Evolutionary conservation across 1,140 invertebrate genomes (phyloP).

Genomic region (Geopemphigus sp.): DNA sequence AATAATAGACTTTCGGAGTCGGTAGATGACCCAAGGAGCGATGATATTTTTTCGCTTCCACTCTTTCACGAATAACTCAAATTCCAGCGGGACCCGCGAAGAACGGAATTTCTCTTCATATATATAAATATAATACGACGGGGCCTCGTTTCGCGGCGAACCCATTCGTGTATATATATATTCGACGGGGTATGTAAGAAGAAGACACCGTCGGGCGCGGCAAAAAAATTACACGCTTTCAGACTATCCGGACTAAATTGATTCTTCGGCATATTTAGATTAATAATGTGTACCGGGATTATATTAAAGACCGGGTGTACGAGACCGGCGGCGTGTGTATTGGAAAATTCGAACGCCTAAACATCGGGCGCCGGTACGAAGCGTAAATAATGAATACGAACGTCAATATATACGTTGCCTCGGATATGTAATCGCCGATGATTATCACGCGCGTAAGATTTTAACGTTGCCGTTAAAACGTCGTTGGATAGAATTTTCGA

Average conservation of each 20-base stretch:
- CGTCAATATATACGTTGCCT: too few species aligned
- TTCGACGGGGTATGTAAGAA: neutral
- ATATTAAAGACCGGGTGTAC: too few species aligned
- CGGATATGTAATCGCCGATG: too few species aligned
- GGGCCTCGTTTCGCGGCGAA: neutral
- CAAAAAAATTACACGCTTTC: neutral
- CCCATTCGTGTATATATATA: neutral
- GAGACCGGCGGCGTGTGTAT: too few species aligned
- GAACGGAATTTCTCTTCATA: conserved; percentile 19
- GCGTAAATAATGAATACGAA: too few species aligned
- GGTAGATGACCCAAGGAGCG: conserved; percentile 15
- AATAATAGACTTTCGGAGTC: conserved; percentile 18
- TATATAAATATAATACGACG: neutral
- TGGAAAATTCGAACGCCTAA: too few species aligned
- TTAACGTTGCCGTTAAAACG: too few species aligned
- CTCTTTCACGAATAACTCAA: conserved; percentile 1
- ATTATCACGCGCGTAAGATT: too few species aligned
- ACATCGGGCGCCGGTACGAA: too few species aligned
- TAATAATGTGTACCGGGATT: neutral
- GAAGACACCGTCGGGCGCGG: neutral
- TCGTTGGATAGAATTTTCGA: too few species aligned
- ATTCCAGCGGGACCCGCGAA: neutral
- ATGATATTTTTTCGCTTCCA: neutral
- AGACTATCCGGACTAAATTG: conserved; percentile 5
- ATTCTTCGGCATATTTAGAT: neutral